Base-by-base conservation (phyloP, 2,888 invertebrate species). In the Volucella inanis region DNA sequence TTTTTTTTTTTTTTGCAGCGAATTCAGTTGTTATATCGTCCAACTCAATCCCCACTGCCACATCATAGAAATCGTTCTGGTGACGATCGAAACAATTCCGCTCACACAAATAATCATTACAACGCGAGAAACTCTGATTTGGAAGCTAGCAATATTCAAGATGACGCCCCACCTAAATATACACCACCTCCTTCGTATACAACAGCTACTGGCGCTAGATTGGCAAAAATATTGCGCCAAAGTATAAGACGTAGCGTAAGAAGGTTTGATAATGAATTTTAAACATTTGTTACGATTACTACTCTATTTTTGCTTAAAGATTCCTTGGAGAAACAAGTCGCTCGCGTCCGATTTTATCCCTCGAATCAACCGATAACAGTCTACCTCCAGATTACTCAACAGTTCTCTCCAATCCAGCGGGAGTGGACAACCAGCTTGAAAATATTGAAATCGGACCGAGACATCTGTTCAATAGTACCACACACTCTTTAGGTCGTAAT, bases 121-220 rank as follows among this genome's bases (percentile, higher is more conserved):
- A 74, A 76, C 65, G 50, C 71, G 39, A 83, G 74, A 47, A 71
- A 38, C 41, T 80, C 77, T 49, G 88, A 88, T 65, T 14, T 87
- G 8, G 88, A 88, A 82, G 82, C 87, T 2, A 87, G 89, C 90
- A 18, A 89, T 89, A 12, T 59, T 15, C 87, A 90, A 54, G 94
- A 94, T 89, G 97, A 97, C 93, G 97, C 97, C 1, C 97, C 97
- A 3, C 98, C 98, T 64, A 98, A 98, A 91, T 98, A 98, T 92
- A 98, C 97, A 0, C 98, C 98, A 0, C 98, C 98, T 2, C 98
- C 98, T 0, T 97, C 97, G 0, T 98, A 98, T 90, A 97, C 97
- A 41, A 97, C 97, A 4, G 98, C 98, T 0, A 98, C 98, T 0
- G 97, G 98, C 1, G 97, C 97, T 0, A 92, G 97, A 49, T 94